phyloP scores from a whole-genome alignment of 2,888 invertebrate species.

The Selenia dentaria region DNA sequence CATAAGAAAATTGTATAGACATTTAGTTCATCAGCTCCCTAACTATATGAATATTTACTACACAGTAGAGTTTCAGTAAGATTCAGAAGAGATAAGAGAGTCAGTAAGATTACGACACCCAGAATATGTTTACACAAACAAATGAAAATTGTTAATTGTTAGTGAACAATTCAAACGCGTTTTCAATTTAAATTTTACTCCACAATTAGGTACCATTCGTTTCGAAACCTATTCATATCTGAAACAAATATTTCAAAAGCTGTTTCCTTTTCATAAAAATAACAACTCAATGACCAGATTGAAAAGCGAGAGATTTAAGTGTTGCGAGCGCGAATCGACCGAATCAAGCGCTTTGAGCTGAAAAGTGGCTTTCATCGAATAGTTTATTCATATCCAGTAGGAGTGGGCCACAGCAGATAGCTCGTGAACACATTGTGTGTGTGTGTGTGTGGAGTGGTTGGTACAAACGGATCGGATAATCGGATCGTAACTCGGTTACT shows the following conservation, averaged over 20 bases:
- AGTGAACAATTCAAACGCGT: too few relatives aligned
- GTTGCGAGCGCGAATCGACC: too few relatives aligned
- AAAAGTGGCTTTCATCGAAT: slow-evolving; percentile 14
- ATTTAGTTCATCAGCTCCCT: too few relatives aligned
- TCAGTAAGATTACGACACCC: too few relatives aligned
- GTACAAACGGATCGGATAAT: not conserved
- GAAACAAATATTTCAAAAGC: slow-evolving; percentile 10
- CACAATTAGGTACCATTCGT: not conserved
- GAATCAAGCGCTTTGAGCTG: slow-evolving; percentile 1
- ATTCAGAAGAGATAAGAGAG: too few relatives aligned
- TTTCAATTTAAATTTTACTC: too few relatives aligned
- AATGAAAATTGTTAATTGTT: too few relatives aligned
- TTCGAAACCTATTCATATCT: slow-evolving; percentile 3
- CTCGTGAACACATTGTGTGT: not conserved
- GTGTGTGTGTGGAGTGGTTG: not conserved
- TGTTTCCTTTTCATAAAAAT: slow-evolving; percentile 11
- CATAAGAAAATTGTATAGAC: too few relatives aligned
- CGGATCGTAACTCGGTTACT: not conserved
- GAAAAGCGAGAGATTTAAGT: slow-evolving; percentile 4
- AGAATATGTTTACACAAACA: too few relatives aligned
- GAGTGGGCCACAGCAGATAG: slow-evolving; percentile 1
- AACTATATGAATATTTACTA: too few relatives aligned
- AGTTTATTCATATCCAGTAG: slow-evolving; percentile 10
- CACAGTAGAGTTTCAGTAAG: too few relatives aligned
- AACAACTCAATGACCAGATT: slow-evolving; percentile 13